These are phyloP conservation scores for Pemphigus obesinymphae DNA, from an alignment of 1,140 invertebrate species.

Conservation along the genomic window DNA sequence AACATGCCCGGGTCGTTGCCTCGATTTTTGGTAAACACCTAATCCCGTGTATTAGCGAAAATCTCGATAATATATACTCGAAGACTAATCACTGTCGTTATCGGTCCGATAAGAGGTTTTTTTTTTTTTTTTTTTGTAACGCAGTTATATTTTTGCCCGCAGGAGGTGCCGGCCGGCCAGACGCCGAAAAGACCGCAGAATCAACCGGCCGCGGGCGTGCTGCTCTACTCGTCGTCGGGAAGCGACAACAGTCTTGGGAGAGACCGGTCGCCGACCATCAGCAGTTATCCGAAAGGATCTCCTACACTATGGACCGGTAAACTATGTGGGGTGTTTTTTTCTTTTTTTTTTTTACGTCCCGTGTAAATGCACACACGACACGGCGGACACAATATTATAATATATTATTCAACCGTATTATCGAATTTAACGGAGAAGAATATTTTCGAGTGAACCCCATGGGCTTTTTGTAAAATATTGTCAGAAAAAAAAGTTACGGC, in stretches of 20 bases:
- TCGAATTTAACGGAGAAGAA: too few relatives aligned
- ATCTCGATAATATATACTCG: too few relatives aligned
- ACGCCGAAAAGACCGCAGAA: background rate
- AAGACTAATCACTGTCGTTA: too few relatives aligned
- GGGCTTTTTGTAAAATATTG: too few relatives aligned
- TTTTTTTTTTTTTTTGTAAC: background rate
- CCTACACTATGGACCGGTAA: constrained; percentile 2
- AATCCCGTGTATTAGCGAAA: too few relatives aligned
- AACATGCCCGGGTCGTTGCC: constrained; percentile 2
- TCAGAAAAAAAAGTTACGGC: too few relatives aligned
- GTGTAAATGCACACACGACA: too few relatives aligned
- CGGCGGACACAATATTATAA: too few relatives aligned
- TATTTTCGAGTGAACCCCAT: too few relatives aligned
- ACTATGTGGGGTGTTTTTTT: background rate
- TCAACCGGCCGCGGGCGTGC: background rate
- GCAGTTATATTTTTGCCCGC: background rate
- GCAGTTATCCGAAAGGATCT: constrained; percentile 27
- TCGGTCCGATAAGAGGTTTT: too few relatives aligned
- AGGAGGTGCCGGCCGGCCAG: background rate
- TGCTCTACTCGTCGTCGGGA: constrained; percentile 18
- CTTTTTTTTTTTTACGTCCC: too few relatives aligned
- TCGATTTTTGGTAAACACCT: background rate
- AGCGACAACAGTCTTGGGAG: constrained; percentile 18
- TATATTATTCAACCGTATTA: too few relatives aligned
- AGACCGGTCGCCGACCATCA: constrained; percentile 10